Conservation (phyloP, 1,140 invertebrate species). For the Diorhabda carinulata region DNA sequence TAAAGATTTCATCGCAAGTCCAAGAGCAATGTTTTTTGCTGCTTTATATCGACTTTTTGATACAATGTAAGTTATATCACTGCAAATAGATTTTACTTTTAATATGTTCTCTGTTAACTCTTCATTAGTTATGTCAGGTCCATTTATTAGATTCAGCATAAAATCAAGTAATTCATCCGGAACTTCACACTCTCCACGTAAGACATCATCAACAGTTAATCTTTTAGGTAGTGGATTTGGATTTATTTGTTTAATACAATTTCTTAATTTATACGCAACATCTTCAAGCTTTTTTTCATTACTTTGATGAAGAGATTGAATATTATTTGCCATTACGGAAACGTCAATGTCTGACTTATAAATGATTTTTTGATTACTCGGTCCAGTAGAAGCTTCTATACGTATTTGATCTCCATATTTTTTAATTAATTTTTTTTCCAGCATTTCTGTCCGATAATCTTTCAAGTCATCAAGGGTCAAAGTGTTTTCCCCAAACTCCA, state of each 20-base stretch:
- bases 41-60: conserved; percentile 35
- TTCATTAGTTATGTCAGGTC: conserved; percentile 26
- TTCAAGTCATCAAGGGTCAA: background rate
- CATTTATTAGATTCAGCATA: conserved; percentile 35
- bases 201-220: conserved; percentile 41
- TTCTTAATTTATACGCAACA: conserved; percentile 40
- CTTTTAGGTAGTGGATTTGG: conserved; percentile 26
- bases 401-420: background rate
- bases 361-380: background rate
- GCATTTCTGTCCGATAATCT: background rate
- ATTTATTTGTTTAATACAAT: conserved; percentile 36
- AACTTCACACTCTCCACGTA: conserved; percentile 43
- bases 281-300: conserved; percentile 34
- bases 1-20: conserved; percentile 39
- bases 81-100: conserved; percentile 4
- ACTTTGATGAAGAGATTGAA: conserved; percentile 33
- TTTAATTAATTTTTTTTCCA: background rate
- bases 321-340: conserved; percentile 25
- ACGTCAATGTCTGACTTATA: conserved; percentile 6
- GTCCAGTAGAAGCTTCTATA: conserved; percentile 5
- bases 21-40: conserved; percentile 37
- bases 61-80: conserved; percentile 30
- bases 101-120: background rate
- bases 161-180: conserved; percentile 40
- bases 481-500: background rate